Base-by-base conservation (phyloP, 2,113 vertebrate genomes). In the Chionis minor region DNA sequence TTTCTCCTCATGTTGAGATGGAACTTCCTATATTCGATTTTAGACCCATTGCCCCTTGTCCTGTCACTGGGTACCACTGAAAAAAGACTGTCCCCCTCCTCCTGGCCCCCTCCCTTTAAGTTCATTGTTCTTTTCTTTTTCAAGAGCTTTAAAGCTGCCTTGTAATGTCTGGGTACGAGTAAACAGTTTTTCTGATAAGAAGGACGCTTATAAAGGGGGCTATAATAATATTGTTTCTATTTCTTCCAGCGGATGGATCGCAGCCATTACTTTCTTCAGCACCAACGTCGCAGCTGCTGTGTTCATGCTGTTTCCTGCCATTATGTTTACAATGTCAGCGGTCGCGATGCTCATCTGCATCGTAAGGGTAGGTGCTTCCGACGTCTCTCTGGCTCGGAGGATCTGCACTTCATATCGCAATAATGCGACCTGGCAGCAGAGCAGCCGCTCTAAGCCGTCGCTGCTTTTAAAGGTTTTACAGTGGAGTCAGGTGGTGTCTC, bases 261-360 rank as follows among this genome's bases (percentile, higher is more conserved):
- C 98, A 5, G 98, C 99, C 4, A 77, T 99, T 45, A 35, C 82
- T 4, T 99, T 99, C 98, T 99, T 99, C 91, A 70, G 92, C 85
- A 56, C 21, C 19, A 99, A 51, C 2, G 88, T 98, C 4, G 99
- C 98, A 49, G 98, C 99, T 1, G 99, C 98, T 19, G 97, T 99
- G 92, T 97, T 99, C 96, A 99, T 99, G 99, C 98, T 99, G 32
- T 96, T 99, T 67, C 98, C 99, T 1, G 96, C 98, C 89, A 73
- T 99, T 72, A 98, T 99, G 98, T 99, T 99, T 94, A 99, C 99
- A 0, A 6, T 98, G 86, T 97, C 98, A 5, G 98, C 99, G 0
- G 78, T 96, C 1, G 96, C 98, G 9, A 99, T 99, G 99, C 97
- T 92, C 17, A 7, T 99, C 66, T 97, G 98, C 51, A 98, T 99